Evolutionary conservation across 2,113 vertebrate species (phyloP).

Genomic region (Lagopus leucura): DNA sequence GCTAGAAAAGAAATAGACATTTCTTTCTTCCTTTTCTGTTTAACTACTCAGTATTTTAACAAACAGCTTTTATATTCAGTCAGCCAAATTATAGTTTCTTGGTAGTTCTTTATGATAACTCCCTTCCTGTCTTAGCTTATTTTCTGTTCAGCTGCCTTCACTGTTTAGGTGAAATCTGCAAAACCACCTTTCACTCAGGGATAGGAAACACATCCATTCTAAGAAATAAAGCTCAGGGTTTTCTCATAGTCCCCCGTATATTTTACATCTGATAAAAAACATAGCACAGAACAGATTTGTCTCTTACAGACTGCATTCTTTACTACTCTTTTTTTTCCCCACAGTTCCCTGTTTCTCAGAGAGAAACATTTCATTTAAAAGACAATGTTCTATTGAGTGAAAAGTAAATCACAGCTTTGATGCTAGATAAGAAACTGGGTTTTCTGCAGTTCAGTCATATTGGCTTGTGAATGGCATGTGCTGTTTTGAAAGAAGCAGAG

Average conservation of each 20-base stretch:
- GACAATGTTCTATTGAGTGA: neutral
- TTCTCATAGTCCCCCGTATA: neutral
- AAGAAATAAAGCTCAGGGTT: neutral
- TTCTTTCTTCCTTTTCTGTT: neutral
- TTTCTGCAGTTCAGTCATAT: neutral
- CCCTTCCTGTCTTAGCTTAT: neutral
- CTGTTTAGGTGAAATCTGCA: neutral
- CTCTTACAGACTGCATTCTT: neutral
- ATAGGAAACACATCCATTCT: neutral
- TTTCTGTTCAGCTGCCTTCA: neutral
- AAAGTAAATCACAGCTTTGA: neutral
- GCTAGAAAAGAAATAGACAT: neutral
- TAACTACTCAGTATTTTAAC: neutral
- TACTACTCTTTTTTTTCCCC: neutral
- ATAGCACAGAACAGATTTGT: neutral
- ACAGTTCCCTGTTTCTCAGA: neutral
- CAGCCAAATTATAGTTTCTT: neutral
- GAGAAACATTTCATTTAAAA: neutral
- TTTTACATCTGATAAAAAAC: neutral
- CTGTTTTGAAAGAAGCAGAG: neutral
- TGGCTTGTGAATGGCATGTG: neutral
- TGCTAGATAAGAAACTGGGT: neutral
- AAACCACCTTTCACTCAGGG: neutral
- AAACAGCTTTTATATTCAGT: neutral
- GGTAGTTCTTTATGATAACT: neutral